Evolutionary conservation across 2,888 invertebrate species (phyloP), one percentile per base, ranked within the genome.

Genomic region (Trypoxylon attenuatum): DNA sequence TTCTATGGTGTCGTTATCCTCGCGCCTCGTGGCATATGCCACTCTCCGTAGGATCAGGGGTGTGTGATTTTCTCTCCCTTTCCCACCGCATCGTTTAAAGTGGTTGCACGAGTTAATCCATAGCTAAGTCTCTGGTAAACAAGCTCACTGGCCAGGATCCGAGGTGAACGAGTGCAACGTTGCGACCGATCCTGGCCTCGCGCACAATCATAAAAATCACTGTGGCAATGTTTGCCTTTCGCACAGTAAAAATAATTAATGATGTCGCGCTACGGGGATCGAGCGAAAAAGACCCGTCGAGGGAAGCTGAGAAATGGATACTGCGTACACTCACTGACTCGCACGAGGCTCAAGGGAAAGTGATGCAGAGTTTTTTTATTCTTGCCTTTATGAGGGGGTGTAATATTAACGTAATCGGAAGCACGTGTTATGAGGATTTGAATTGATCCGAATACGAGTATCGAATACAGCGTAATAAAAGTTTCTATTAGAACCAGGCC

Each of bases 81-180:
- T 78, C 79, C 77, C 80, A 79, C 72, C 71, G 56, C 71, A 51
- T 56, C 67, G 62, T 66, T 77, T 77, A 71, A 76, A 83, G 82
- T 80, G 81, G 78, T 71, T 71, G 63, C 74, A 72, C 75, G 76
- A 80, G 82, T 82, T 84, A 83, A 86, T 86, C 84, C 80, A 70
- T 55, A 78, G 79, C 76, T 82, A 83, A 84, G 76, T 78, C 51
- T 58, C 74, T 72, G 76, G 84, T 79, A 86, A 87, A 86, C 83
- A 86, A 78, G 83, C 84, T 84, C 83, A 82, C 79, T n/a, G n/a
- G n/a, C n/a, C n/a, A 81, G 76, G 72, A 33, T 33, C 73, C 69
- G 74, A 70, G 54, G 64, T 45, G 49, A 25, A 55, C 23, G 22
- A 22, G 21, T 23, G 5, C 5, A 21, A n/a, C 5, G 15, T 45